These are phyloP conservation scores for Monopterus albus DNA, from an alignment of 2,113 vertebrate species.

Conservation along the genomic window DNA sequence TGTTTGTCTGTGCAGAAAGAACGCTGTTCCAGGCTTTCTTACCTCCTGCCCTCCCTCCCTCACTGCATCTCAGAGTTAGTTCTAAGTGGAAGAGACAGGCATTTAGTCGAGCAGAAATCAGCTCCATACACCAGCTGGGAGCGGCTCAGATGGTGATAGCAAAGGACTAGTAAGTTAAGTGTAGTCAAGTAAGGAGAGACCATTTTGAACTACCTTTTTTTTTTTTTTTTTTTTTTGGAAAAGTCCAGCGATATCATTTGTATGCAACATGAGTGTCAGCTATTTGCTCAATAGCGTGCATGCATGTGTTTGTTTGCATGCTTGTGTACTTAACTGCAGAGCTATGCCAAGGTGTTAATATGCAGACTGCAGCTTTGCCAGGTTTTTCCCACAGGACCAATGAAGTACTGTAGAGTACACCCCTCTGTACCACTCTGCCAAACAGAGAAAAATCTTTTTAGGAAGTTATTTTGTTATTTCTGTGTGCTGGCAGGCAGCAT, in stretches of 20 bases:
- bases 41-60: constrained; percentile 9
- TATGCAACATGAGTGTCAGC: constrained; percentile 9
- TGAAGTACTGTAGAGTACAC: constrained; percentile 44
- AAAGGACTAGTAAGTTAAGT: too few species aligned
- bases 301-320: constrained; percentile 10
- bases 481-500: constrained; percentile 26
- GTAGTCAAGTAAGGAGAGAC: too few species aligned
- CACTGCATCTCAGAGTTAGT: constrained; percentile 19
- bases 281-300: not conserved
- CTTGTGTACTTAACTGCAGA: constrained; percentile 13
- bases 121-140: constrained; percentile 42
- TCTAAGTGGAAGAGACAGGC: constrained; percentile 60
- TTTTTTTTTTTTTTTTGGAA: too few species aligned
- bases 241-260: constrained; percentile 1
- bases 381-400: constrained; percentile 38
- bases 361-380: constrained; percentile 44
- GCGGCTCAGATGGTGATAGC: constrained; percentile 36
- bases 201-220: too few species aligned
- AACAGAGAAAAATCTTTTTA: constrained; percentile 23
- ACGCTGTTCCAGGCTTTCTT: not conserved
- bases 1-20: not conserved
- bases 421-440: constrained; percentile 42
- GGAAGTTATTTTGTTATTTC: constrained; percentile 36
- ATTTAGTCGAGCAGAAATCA: constrained; percentile 62
- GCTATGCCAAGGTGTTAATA: constrained; percentile 49